Evolutionary conservation across 2,113 vertebrate species (phyloP).

Genomic region (Aleadryas rufinucha): DNA sequence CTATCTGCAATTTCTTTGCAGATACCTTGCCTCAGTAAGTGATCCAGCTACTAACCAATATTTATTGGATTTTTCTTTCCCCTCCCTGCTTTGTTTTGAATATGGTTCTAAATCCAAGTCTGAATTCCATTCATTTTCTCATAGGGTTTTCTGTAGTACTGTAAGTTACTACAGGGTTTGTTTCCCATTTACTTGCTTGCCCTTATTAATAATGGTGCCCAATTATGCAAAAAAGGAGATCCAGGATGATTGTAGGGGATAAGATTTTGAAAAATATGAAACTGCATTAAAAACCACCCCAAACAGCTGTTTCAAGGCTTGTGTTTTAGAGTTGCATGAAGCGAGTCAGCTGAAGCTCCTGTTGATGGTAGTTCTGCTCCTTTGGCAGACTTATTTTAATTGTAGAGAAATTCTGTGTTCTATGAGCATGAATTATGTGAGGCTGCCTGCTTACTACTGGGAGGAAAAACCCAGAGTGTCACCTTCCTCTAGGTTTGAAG

Average conservation of each 20-base stretch:
- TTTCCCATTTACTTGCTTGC: not conserved
- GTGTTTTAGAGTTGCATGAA: not conserved
- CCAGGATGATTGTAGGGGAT: not conserved
- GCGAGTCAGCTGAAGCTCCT: not conserved
- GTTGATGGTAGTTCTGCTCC: not conserved
- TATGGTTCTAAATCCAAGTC: not conserved
- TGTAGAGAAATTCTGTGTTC: not conserved
- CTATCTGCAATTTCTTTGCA: not conserved
- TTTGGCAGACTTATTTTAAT: not conserved
- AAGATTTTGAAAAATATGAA: not conserved
- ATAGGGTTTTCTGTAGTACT: not conserved
- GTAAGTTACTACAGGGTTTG: not conserved
- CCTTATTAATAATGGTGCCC: not conserved
- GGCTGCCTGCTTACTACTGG: not conserved
- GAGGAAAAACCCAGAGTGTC: not conserved
- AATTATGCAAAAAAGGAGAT: not conserved
- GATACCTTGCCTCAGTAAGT: not conserved
- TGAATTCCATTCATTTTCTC: not conserved
- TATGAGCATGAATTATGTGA: rapidly evolving
- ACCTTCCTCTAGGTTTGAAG: not conserved
- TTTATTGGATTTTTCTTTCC: rapidly evolving
- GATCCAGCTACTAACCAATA: not conserved
- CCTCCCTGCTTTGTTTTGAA: not conserved
- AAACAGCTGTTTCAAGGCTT: not conserved
- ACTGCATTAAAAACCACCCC: not conserved